A percentile compares a stretch with the other conserved stretches of the same genome.
These are phyloP conservation scores for Neopelma chrysocephalum DNA, from an alignment of 2,797 vertebrate species.

Conservation along the genomic window DNA sequence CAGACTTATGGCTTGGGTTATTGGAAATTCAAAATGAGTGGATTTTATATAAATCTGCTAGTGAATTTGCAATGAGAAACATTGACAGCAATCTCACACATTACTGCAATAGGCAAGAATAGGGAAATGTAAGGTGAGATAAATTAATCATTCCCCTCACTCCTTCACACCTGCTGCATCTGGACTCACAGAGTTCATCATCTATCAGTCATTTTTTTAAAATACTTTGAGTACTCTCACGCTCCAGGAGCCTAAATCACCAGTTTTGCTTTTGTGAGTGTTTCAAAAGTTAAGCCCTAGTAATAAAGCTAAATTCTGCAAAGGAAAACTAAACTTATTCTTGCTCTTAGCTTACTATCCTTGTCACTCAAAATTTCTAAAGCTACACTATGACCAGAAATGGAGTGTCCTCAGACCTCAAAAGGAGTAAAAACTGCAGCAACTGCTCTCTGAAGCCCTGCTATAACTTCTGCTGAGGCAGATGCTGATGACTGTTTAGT, in stretches of 20 bases:
- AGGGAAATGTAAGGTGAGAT: background rate
- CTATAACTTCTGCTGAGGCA: background rate
- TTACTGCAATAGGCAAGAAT: background rate
- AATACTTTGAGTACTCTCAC: background rate
- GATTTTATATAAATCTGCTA: background rate
- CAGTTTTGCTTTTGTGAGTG: background rate
- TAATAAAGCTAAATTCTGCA: background rate
- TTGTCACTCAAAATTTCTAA: background rate
- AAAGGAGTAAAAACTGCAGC: background rate
- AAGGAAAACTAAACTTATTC: background rate
- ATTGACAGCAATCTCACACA: background rate
- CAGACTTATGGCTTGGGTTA: background rate
- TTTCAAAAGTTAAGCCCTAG: background rate
- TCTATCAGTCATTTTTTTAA: background rate
- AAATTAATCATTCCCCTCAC: background rate
- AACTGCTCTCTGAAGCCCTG: background rate
- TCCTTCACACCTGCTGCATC: background rate
- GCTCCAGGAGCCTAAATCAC: background rate
- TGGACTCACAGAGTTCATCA: background rate
- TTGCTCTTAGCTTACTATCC: background rate
- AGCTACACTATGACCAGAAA: background rate
- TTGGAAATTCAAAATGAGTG: background rate
- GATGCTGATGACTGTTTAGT: background rate
- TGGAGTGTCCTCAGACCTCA: background rate
- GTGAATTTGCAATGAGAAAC: background rate